Evolutionary conservation across 2,797 vertebrate genomes (phyloP), one percentile per base, ranked within the genome.

Genomic region (Halcyon smyrnensis): DNA sequence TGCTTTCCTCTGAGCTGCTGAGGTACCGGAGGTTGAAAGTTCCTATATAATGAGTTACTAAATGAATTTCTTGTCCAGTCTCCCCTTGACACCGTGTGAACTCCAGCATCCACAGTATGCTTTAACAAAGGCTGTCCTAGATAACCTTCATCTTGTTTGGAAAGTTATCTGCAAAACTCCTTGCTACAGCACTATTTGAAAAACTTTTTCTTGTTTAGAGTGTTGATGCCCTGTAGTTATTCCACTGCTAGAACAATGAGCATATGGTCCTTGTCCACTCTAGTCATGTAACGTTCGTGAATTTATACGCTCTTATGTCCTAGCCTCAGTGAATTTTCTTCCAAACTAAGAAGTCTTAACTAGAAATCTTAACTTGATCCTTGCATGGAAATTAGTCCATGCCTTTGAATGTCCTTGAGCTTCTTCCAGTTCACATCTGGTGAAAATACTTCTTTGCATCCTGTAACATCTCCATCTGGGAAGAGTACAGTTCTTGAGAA

Each of bases 31-130:
- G 41, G 53, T 91, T 89, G 70, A 67, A 93, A 82, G 39, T 39
- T 84, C 36, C 19, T 56, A 39, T 87, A 60, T 95, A 93, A 92
- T 90, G 88, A 96, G 88, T 95, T 96, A 96, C 69, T 89, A 69
- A 79, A 65, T 84, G 54, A 45, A 54, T 81, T 93, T 92, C 83
- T 96, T 89, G 83, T 80, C 63, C 78, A 36, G 43, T 73, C 43
- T 94, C 57, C 18, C 67, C 77, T 95, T 89, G 89, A 93, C 93
- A 80, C 48, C 63, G 24, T n/a, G 70, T 90, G 59, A 94, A 90
- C 63, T 82, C 51, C 54, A 70, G 36, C 11, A 56, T 89, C 71
- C 64, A 25, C 16, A 62, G 32, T 65, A 20, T 43, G 79, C 45
- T 89, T 83, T 86, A 91, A 79, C 84, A 89, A 92, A 83, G 25